Percentiles rank a stretch among this genome's conserved stretches.
Conservation (phyloP, 2,113 vertebrate species). For the Platycercus adscitus region DNA sequence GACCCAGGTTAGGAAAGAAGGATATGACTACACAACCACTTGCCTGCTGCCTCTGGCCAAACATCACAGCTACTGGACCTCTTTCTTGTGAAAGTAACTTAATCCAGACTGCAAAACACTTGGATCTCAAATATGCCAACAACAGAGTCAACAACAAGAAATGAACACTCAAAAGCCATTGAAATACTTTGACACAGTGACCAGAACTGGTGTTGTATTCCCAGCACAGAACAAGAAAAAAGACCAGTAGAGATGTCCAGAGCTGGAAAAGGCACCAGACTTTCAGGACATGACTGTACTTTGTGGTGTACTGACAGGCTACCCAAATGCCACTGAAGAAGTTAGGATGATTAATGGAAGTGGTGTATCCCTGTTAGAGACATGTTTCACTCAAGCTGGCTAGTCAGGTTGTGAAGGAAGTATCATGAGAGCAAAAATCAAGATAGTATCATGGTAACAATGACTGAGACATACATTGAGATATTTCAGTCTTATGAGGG, state of each 20-base stretch:
- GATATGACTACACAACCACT: neutral
- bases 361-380: neutral
- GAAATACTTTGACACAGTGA: neutral
- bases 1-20: neutral
- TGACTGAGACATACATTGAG: neutral
- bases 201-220: neutral
- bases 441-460: neutral
- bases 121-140: neutral
- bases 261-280: neutral
- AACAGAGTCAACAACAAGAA: neutral
- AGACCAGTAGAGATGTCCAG: neutral
- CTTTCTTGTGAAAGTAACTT: neutral
- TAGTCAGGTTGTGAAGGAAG: neutral
- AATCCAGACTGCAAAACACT: neutral
- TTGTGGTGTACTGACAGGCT: neutral
- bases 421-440: neutral
- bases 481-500: neutral
- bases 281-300: neutral
- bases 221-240: neutral
- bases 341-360: neutral
- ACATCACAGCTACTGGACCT: neutral
- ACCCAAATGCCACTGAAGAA: neutral
- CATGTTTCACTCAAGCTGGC: neutral
- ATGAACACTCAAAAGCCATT: neutral
- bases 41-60: neutral